Base-by-base conservation (phyloP, 2,797 vertebrate genomes). In the Typhlichthys subterraneus region DNA sequence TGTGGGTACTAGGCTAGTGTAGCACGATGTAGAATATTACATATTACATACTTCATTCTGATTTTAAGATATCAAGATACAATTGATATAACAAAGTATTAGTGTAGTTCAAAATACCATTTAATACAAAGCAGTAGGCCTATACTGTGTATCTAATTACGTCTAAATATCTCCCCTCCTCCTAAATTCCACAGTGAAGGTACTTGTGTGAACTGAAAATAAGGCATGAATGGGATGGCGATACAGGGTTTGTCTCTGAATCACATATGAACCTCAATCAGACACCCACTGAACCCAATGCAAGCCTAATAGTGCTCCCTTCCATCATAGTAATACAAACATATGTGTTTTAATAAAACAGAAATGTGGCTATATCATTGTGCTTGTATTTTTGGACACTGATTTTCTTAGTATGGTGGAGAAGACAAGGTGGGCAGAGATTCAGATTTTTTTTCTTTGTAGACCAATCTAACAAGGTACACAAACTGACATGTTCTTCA, bases 381-480 rank as follows among this genome's bases (percentile, higher is more conserved):
- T 58, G 53, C 60, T 63, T 9, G 45, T 63, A 38, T 64, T 67
- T 80, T 65, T 69, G 62, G 56, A 75, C 70, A 59, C 57, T 63
- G 23, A 29, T 29, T 64, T 90, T 88, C 87, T 87, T 79, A 86
- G 70, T 85, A 73, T 75, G 50, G 60, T 77, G 76, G 53, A 29
- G 4, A 29, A 29, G 23, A 29, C 23, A 29, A 29, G 73, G 69
- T 72, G 65, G 60, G 72, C 79, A 77, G 73, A 83, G 82, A 85
- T 86, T 88, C 86, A 78, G 73, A 70, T 82, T 70, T 59, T 56
- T 74, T 72, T 76, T 64, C 65, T 68, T 17, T 23, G 75, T 65
- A 72, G 49, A 54, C 72, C 70, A 68, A 47, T 59, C 69, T 45
- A 8, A 62, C 67, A 70, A 65, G 33, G 63, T 73, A 51, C 80